phyloP scores from a whole-genome alignment of 2,888 invertebrate species.

The Lissonota sp. region DNA sequence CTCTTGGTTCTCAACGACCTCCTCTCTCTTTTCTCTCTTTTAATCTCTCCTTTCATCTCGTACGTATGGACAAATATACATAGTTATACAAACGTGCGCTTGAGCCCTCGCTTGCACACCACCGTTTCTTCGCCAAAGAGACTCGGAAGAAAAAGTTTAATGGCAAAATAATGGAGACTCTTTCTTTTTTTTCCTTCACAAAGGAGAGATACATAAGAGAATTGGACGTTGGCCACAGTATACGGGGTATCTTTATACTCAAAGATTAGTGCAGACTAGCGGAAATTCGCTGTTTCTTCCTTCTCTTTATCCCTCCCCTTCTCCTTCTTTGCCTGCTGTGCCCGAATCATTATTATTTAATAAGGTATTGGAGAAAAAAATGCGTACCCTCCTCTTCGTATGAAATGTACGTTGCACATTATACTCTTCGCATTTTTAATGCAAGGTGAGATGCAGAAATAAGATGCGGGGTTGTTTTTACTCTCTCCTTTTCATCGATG shows the following conservation, averaged over 20 bases:
- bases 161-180: conserved; percentile 75
- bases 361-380: conserved; percentile 14
- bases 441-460: neutral
- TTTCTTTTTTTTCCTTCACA: conserved; percentile 36
- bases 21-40: conserved; percentile 9
- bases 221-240: conserved; percentile 72
- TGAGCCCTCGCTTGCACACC: conserved; percentile 10
- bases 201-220: conserved; percentile 55
- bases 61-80: neutral
- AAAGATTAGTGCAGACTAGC: conserved; percentile 40
- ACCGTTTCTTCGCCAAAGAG: conserved; percentile 39
- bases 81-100: neutral
- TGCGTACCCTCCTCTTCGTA: neutral
- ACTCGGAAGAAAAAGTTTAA: conserved; percentile 73
- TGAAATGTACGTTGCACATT: conserved; percentile 9
- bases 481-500: neutral
- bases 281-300: neutral
- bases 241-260: conserved; percentile 64
- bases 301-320: conserved; percentile 5
- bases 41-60: conserved; percentile 33
- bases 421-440: neutral
- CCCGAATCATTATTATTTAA: conserved; percentile 25
- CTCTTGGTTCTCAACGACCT: conserved; percentile 49
- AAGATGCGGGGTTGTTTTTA: neutral
- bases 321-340: neutral